Evolutionary conservation across 2,113 vertebrate genomes (phyloP).

Genomic region (Coptodon bakossiorum): DNA sequence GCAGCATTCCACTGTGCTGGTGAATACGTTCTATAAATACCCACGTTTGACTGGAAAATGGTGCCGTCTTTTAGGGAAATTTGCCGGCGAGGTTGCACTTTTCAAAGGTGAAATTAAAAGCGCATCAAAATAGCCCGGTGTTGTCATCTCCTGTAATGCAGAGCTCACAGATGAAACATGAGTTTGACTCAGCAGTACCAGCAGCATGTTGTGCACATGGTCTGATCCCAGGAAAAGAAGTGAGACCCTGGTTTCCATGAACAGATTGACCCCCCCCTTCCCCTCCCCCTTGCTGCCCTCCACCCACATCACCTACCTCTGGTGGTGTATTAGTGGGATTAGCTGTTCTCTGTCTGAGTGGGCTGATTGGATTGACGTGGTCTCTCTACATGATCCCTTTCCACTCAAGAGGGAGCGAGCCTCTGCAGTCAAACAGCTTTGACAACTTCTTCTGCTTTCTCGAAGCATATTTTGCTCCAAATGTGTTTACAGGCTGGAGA

Average conservation of each 20-base stretch:
- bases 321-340: conserved; percentile 47
- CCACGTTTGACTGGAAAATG: not conserved
- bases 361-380: conserved; percentile 42
- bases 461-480: not conserved
- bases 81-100: not conserved
- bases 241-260: conserved; percentile 29
- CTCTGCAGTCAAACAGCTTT: not conserved
- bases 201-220: not conserved
- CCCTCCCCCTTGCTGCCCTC: not conserved
- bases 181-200: not conserved
- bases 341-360: conserved; percentile 55
- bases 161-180: not conserved
- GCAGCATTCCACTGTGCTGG: not conserved
- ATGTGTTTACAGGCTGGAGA: not conserved
- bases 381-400: conserved; percentile 26
- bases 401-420: not conserved
- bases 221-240: conserved; percentile 38
- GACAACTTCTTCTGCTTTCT: not conserved
- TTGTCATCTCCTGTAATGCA: not conserved
- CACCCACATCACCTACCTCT: not conserved
- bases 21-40: conserved; percentile 44
- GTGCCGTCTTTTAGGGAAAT: not conserved
- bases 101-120: not conserved
- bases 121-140: not conserved
- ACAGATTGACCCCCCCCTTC: not conserved